These are phyloP conservation scores for Phalacrocorax aristotelis DNA, from an alignment of 2,113 vertebrate genomes.

Conservation along the genomic window DNA sequence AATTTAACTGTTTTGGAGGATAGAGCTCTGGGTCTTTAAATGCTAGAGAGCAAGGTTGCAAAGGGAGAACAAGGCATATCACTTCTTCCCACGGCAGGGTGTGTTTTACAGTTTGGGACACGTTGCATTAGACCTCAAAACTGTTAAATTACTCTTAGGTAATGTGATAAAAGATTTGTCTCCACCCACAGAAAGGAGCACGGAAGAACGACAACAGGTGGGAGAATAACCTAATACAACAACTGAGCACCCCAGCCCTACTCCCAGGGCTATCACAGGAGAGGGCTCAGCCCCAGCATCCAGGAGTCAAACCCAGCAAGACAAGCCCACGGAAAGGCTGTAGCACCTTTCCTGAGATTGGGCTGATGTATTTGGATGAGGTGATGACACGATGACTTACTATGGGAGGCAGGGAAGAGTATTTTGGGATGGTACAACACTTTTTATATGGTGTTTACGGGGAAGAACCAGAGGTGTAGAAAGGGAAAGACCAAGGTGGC, in stretches of 20 bases:
- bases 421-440: not conserved
- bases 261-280: not conserved
- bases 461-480: not conserved
- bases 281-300: not conserved
- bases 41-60: not conserved
- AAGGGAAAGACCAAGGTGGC: not conserved
- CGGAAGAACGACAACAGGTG: not conserved
- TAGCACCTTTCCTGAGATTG: not conserved
- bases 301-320: not conserved
- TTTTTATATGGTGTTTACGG: not conserved
- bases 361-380: not conserved
- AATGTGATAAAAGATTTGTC: not conserved
- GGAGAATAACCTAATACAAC: not conserved
- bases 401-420: not conserved
- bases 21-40: not conserved
- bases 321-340: not conserved
- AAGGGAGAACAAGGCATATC: not conserved
- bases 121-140: not conserved
- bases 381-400: not conserved
- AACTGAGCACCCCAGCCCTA: accelerated
- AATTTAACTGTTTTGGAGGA: not conserved
- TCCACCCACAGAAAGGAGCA: not conserved
- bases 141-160: not conserved
- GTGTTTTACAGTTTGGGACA: not conserved
- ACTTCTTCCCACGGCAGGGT: not conserved